Conservation (phyloP, 2,797 vertebrate genomes). For the Artibeus jamaicensis region DNA sequence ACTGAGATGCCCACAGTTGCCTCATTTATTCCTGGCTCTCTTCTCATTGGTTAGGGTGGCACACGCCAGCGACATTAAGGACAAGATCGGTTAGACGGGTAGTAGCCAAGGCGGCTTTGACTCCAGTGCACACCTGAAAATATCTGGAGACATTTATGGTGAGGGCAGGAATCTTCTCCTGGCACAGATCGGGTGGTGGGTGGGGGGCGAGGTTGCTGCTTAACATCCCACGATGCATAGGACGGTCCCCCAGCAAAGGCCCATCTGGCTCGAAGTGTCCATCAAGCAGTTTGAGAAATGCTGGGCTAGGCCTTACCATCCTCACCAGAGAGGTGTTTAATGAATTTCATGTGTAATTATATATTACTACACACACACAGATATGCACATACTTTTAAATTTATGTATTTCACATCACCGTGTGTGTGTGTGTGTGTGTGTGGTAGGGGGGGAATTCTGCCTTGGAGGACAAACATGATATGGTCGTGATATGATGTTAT, state of each 20-base stretch:
- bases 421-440: fast-evolving
- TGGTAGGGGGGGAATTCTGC: background rate
- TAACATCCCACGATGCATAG: background rate
- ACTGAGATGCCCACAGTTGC: background rate
- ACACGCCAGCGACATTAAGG: background rate
- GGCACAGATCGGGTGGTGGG: fast-evolving
- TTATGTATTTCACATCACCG: background rate
- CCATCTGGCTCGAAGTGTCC: background rate
- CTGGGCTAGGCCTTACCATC: background rate
- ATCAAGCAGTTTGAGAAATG: background rate
- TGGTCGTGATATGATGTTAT: fast-evolving
- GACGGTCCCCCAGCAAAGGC: fast-evolving
- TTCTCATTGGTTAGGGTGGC: background rate
- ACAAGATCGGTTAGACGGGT: background rate
- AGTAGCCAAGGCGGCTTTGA: fast-evolving
- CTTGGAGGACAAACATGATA: background rate
- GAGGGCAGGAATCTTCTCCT: fast-evolving
- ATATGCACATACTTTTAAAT: background rate
- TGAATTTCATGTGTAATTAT: background rate
- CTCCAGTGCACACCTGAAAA: background rate
- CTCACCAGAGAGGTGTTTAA: background rate
- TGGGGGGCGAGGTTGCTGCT: background rate
- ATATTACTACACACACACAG: background rate
- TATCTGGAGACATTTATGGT: background rate
- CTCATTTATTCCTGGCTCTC: background rate